Evolutionary conservation across 2,113 vertebrate species (phyloP), one percentile per base, ranked within the genome.

Genomic region (Gavialis gangeticus): DNA sequence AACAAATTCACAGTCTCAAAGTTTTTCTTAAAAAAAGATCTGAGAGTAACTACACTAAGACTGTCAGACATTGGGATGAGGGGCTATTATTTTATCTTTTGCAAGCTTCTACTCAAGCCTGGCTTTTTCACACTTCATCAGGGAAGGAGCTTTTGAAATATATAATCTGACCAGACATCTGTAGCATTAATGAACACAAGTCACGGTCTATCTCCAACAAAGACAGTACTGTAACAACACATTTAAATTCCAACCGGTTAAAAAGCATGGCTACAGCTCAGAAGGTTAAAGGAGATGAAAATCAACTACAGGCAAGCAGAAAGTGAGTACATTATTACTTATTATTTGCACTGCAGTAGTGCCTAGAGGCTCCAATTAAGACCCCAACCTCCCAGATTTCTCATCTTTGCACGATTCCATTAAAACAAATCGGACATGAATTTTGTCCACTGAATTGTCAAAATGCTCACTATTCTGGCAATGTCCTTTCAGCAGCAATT

Each of bases 111-210:
- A 71, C 80, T 95, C 90, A 73, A 89, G 77, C 55, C 54, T 67
- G 80, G 87, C 89, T 94, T 95, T 62, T 90, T 96, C 88, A 96
- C 89, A 94, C 22, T 71, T 91, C 62, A 94, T 84, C 78, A 88
- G 90, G 82, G 78, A 91, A 75, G 88, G 88, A 91, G 85, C 58
- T 89, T 88, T 85, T 84, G 63, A 93, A 94, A 96, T 28, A 83
- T 66, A 95, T 93, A 92, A 97, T 96, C 88, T 64, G 81, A 95
- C 83, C 81, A 91, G 92, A 94, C 94, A 96, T 85, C 96, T 91
- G 91, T 88, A 90, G 94, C 82, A 88, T 95, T 96, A 91, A 92
- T 89, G 88, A 96, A 90, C 62, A 89, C 3, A 5, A 88, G 89
- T 80, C 82, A 96, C 10, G 4, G 79, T 80, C 73, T 89, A 91